Base-by-base conservation (phyloP, 2,113 vertebrate genomes). In the Osmerus mordax region DNA sequence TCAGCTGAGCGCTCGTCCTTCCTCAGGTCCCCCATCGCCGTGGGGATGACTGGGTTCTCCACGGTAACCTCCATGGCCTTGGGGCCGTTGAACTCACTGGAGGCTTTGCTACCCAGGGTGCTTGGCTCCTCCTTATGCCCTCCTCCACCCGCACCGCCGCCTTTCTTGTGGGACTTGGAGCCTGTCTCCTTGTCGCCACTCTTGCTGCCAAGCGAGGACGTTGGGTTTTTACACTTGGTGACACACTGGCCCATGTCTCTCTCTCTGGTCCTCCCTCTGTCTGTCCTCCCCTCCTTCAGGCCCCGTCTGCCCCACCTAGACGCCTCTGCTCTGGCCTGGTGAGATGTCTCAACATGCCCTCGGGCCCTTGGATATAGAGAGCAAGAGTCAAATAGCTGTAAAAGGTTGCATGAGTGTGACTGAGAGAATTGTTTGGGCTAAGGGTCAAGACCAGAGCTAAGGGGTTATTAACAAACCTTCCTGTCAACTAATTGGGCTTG, bases 181-280 rank as follows among this genome's bases (percentile, higher is more conserved):
- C 95, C 78, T 0, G 94, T 81, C 55, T 99, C 97, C 81, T 97
- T 94, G 65, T 98, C 97, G 86, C 96, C 97, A 84, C 97, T 99
- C 89, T 99, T 99, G 82, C 97, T 99, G 89, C 97, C 97, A 13
- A 99, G 93, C 36, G 97, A 97, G 69, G 97, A 99, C 64, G 97
- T 95, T 58, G 97, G 97, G 83, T 99, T 99, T 89, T 98, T 99
- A 89, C 97, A 99, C 92, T 99, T 99, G 21, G 95, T 99, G 94
- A 99, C 96, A 71, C 97, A 99, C 96, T 99, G 97, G 93, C 97
- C 97, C 97, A 99, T 99, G 94, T 88, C 90, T 89, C 82, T 70
- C 83, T 81, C 56, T 69, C 82, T 80, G 83, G 82, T 89, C 84
- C 86, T 76, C 16, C 68, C 77, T 29, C 78, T 47, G 72, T 76